Base-by-base conservation (phyloP, 2,797 vertebrate genomes). In the Ispidina picta region DNA sequence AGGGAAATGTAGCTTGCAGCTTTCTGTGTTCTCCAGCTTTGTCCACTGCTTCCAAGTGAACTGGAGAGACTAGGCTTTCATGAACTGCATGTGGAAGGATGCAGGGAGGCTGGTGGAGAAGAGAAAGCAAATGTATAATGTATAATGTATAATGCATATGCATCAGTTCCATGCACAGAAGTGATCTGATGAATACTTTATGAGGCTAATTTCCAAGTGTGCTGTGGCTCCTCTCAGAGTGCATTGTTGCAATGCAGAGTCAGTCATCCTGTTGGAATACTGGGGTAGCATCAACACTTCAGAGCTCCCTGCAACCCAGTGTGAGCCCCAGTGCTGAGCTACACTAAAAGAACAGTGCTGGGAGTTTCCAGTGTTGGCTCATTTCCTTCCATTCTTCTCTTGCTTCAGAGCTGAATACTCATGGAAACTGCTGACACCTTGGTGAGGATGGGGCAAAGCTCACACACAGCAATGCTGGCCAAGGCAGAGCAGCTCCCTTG, bases 181-280 rank as follows among this genome's bases (percentile, higher is more conserved):
- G 59, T 41, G 52, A 83, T 81, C 44, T 43, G 66, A 89, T 93
- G 37, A 94, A 90, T 91, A 89, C 35, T 88, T 93, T 72, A 95
- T 93, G 75, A 90, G n/a, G 26, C 55, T 83, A 63, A 90, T 89
- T 87, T 93, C 75, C 74, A 85, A 92, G 66, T 59, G 51, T 56
- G 39, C 25, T 49, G 48, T 52, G 51, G 52, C 8, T 78, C 19
- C 15, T n/a, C 28, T 56, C 66, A 49, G 37, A 49, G 37, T 44
- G 33, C 7, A 43, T 17, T 75, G 55, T 82, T 87, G 68, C 87
- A 85, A 80, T 85, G 65, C 33, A 31, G 80, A 69, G n/a, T 78
- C 75, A 59, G 55, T 37, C 10, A 87, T 54, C 70, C n/a, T 78
- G 18, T 48, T 29, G 59, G 22, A 19, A 28, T 44, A 62, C 29